Percentiles rank a stretch among this genome's conserved stretches.
These are phyloP conservation scores for Danio tinwini DNA, from an alignment of 2,797 vertebrate species.

Conservation along the genomic window DNA sequence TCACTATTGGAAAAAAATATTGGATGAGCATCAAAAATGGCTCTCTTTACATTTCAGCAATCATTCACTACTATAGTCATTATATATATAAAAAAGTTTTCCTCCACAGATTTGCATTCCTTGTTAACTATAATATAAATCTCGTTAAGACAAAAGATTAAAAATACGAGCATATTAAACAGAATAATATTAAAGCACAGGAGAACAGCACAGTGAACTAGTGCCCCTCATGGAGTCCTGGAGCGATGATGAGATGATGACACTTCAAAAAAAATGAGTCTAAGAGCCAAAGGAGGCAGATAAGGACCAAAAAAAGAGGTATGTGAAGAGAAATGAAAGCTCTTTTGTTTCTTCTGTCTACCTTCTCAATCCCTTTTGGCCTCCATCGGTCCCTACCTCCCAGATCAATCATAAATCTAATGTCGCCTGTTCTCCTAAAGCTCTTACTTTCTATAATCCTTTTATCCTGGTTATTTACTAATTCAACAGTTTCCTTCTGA, in stretches of 20 bases:
- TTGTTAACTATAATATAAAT: not conserved
- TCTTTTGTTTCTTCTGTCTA: slow-evolving; percentile 19
- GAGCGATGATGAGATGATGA: slow-evolving; percentile 43
- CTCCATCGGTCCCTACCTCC: slow-evolving; percentile 48
- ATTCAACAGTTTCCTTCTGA: slow-evolving; percentile 45
- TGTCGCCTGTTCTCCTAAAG: slow-evolving; percentile 46
- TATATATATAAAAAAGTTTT: not conserved
- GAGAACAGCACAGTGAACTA: not conserved
- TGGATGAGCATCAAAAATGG: too few species aligned
- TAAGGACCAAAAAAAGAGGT: slow-evolving; percentile 29
- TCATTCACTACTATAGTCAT: not conserved
- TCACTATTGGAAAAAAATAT: too few species aligned
- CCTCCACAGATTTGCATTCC: not conserved
- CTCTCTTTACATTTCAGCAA: too few species aligned
- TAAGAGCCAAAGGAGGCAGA: slow-evolving; percentile 44
- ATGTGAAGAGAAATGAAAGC: slow-evolving; percentile 38
- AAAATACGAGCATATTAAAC: slow-evolving; percentile 44
- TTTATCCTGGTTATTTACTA: slow-evolving; percentile 56
- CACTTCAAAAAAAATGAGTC: slow-evolving; percentile 27
- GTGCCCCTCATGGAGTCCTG: slow-evolving; percentile 51
- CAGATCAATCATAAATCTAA: slow-evolving; percentile 61
- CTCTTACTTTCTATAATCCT: slow-evolving; percentile 52
- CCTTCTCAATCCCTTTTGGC: slow-evolving; percentile 6
- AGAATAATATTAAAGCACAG: slow-evolving; percentile 36
- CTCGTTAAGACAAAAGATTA: too few species aligned